Percentiles rank a stretch among this genome's conserved stretches.
Evolutionary conservation across 2,797 vertebrate species (phyloP).

Genomic region (Hypotaenidia okinawae): DNA sequence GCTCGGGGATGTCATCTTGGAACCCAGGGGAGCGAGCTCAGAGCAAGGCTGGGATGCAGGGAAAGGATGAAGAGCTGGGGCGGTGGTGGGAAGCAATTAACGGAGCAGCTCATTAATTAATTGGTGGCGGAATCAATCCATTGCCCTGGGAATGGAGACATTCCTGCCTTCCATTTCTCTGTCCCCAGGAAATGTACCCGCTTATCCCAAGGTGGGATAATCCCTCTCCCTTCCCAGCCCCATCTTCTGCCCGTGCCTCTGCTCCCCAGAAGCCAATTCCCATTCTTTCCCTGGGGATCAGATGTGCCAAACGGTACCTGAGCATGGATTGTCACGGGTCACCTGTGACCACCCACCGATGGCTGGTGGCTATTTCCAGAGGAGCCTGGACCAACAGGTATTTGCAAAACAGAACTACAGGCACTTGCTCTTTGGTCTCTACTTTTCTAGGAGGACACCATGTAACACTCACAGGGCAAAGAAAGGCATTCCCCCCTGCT

Average conservation of each 20-base stretch:
- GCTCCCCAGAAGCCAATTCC: not conserved
- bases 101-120: not conserved
- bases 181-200: not conserved
- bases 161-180: not conserved
- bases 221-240: not conserved
- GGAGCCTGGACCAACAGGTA: not conserved
- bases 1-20: not conserved
- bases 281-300: not conserved
- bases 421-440: not conserved
- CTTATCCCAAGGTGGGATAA: not conserved
- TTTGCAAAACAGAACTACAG: not conserved
- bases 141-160: not conserved
- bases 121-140: too few species aligned
- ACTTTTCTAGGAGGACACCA: not conserved
- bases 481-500: not conserved
- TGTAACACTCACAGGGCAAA: not conserved
- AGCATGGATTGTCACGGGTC: not conserved
- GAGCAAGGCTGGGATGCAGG: not conserved
- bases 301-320: not conserved
- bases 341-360: not conserved
- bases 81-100: not conserved
- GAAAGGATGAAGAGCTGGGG: not conserved
- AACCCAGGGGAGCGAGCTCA: not conserved
- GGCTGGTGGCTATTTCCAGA: not conserved
- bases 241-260: not conserved